These are phyloP conservation scores for Hemibagrus wyckioides DNA, from an alignment of 2,113 vertebrate genomes.

Conservation along the genomic window DNA sequence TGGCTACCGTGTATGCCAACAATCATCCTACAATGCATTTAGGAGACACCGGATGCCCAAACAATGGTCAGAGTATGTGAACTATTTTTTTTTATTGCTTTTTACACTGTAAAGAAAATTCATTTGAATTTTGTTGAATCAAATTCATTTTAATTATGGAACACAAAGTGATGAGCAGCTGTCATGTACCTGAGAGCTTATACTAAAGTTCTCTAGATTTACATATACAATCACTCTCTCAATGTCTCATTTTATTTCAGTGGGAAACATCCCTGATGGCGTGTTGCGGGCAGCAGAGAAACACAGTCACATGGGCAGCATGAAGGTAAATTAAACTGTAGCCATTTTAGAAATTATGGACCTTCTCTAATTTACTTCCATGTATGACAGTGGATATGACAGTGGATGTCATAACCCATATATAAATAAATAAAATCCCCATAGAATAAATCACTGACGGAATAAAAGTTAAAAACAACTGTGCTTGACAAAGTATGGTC, in stretches of 20 bases:
- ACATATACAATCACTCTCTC: constrained; percentile 12
- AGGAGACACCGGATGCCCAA: constrained; percentile 85
- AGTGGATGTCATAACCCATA: too few relatives aligned
- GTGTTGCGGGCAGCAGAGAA: constrained; percentile 91
- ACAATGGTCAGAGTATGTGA: constrained; percentile 85
- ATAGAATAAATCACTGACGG: too few relatives aligned
- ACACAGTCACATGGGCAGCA: constrained; percentile 94
- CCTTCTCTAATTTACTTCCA: neutral
- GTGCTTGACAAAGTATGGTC: too few relatives aligned
- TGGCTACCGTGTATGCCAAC: constrained; percentile 89
- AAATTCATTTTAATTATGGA: neutral
- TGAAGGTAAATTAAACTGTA: constrained; percentile 83
- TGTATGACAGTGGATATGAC: too few relatives aligned
- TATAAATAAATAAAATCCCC: too few relatives aligned
- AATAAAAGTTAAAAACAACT: too few relatives aligned
- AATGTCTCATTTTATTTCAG: constrained; percentile 40
- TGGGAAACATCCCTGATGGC: constrained; percentile 71
- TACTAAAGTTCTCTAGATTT: neutral
- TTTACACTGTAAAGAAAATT: neutral
- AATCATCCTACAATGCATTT: constrained; percentile 92
- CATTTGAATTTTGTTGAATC: neutral
- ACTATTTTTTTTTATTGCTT: neutral
- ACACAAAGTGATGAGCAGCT: neutral
- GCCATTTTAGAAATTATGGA: neutral
- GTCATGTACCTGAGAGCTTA: neutral